Conservation (phyloP, 2,113 vertebrate genomes). For the Elaphurus davidianus region DNA sequence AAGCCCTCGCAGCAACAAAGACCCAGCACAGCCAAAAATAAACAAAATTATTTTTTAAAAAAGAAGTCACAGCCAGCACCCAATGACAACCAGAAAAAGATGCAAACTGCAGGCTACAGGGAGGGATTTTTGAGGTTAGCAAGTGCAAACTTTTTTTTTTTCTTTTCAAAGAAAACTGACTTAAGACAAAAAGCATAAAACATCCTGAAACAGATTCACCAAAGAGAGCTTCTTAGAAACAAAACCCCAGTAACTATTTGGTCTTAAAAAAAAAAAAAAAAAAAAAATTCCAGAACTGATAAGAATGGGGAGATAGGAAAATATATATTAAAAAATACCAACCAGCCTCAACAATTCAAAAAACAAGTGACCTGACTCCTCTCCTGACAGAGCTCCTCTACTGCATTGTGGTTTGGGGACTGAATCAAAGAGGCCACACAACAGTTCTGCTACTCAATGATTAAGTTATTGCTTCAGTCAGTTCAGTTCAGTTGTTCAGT, state of each 20-base stretch:
- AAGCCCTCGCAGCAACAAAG: not conserved
- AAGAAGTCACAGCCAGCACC: constrained; percentile 7
- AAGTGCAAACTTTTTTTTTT: not conserved
- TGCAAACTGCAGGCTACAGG: not conserved
- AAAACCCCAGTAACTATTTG: constrained; percentile 27
- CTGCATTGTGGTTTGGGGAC: not conserved
- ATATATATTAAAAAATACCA: not conserved
- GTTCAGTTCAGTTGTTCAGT: not conserved
- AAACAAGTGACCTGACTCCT: not conserved
- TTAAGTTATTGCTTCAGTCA: not conserved
- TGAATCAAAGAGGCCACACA: not conserved
- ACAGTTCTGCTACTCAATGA: not conserved
- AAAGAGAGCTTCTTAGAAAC: constrained; percentile 38
- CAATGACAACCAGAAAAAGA: constrained; percentile 27
- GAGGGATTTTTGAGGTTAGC: constrained; percentile 44
- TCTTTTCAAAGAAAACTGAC: constrained; percentile 47
- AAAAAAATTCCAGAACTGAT: constrained; percentile 49
- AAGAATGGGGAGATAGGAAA: not conserved
- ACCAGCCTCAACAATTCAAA: not conserved
- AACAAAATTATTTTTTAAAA: not conserved
- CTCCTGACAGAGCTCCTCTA: not conserved
- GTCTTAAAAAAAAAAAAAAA: not conserved
- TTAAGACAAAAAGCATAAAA: constrained; percentile 43
- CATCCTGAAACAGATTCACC: not conserved
- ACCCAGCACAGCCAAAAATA: not conserved